Base-by-base conservation (phyloP, 2,888 invertebrate genomes). In the Drosophila multiciliata region DNA sequence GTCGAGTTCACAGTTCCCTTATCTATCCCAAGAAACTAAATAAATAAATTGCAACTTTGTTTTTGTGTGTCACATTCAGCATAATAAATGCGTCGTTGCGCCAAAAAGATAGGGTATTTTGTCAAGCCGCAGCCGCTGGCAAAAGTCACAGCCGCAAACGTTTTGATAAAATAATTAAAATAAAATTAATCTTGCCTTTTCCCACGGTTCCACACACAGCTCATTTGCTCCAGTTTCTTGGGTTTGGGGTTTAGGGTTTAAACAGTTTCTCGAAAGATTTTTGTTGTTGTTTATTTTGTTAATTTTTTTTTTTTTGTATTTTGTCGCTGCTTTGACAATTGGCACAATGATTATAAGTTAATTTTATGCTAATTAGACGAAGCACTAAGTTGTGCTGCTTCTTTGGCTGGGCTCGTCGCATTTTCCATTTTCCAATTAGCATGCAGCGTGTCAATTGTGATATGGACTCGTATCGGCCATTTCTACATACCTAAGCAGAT, bases 121-220 rank as follows among this genome's bases (percentile, higher is more conserved):
- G 38, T 1, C 3, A 15, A 75, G 76, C 42, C 66, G 20, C 75
- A 73, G 52, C 29, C 61, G 50, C 63, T 75, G 80, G 66, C 88
- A 80, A 76, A 45, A 74, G 73, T 74, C 76, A 66, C 71, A 82
- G 83, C 78, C 87, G 62, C 87, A 89, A 87, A 89, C 64, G 89
- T 71, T 85, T 80, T 89, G 86, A 86, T 86, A 86, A 86, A 86
- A 90, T 87, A 90, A 90, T 89, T 89, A 87, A 86, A 86, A 90
- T 82, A 75, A 87, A 83, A 81, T 76, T 90, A 90, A 86, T 89
- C 90, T 87, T 75, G 58, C 26, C 68, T 80, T 73, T 87, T 87
- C 90, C 90, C 87, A 87, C 90, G 90, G 82, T 87, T 73, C 60
- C 32, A 26, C 61, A 9, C 38, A 55, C 55, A 64, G 78, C 52